Conservation (phyloP, 2,888 invertebrate species). For the Cryptus armator region DNA sequence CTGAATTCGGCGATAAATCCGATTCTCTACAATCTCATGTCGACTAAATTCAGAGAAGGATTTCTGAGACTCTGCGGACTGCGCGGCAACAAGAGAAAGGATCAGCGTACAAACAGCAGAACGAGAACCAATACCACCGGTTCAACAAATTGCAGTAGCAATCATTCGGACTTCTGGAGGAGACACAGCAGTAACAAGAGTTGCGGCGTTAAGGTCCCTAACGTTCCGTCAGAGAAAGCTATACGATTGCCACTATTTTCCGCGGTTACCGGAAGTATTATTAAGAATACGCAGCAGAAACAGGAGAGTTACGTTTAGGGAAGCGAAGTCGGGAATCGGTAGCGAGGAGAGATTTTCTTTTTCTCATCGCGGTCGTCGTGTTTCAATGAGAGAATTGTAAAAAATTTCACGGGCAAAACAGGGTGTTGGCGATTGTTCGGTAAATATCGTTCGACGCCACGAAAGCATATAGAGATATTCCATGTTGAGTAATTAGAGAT, state of each 20-base stretch:
- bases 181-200: slow-evolving; percentile 86
- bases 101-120: slow-evolving; percentile 74
- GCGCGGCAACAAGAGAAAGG: slow-evolving; percentile 71
- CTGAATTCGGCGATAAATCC: slow-evolving; percentile 97
- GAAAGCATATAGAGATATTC: not conserved
- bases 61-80: slow-evolving; percentile 89
- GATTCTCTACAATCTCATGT: slow-evolving; percentile 96
- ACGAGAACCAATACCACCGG: slow-evolving; percentile 78
- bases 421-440: slow-evolving; percentile 16
- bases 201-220: slow-evolving; percentile 76
- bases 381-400: not conserved
- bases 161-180: slow-evolving; percentile 86
- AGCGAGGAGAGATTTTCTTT: not conserved
- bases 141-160: slow-evolving; percentile 80
- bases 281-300: slow-evolving; percentile 73
- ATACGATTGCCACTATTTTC: slow-evolving; percentile 77
- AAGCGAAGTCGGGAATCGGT: not conserved
- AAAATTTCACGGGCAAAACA: slow-evolving; percentile 25
- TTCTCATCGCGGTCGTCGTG: not conserved
- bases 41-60: slow-evolving; percentile 95
- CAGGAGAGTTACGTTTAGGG: slow-evolving; percentile 81
- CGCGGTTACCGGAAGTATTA: slow-evolving; percentile 74
- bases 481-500: slow-evolving; percentile 49
- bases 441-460: slow-evolving; percentile 6
- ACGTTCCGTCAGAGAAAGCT: slow-evolving; percentile 61